Base-by-base conservation (phyloP, 2,888 invertebrate species). In the Macrophya alboannulata region DNA sequence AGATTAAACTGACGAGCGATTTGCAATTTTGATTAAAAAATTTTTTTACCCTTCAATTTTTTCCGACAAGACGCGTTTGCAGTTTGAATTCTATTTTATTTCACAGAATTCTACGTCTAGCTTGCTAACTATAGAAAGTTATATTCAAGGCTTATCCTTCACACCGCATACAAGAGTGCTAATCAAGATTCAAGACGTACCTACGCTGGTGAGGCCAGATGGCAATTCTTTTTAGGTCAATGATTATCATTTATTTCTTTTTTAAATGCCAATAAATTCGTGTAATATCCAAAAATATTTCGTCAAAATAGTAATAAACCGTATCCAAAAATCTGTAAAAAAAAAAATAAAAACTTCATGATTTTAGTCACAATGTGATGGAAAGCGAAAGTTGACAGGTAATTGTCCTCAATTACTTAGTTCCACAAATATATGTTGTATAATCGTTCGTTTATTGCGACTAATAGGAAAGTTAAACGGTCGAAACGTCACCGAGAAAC, bases 111-210 rank as follows among this genome's bases (percentile, higher is more conserved):
- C 37, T 79, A 37, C 31, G 55, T 17, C 9, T 37, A 37, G 17
- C 5, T 79, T 55, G 25, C n/a, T 55, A 25, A 48, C n/a, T 79
- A 37, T n/a, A 79, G 79, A 79, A 79, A 79, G 79, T 59, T 59
- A 15, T 55, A 17, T 37, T 79, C 79, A 55, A 79, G 79, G 79
- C 55, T 40, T 59, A 55, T 79, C 79, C n/a, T 79, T 79, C 79
- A 40, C 31, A n/a, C 12, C 15, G 40, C 31, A 31, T 55, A 59
- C 6, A 55, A 51, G 17, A 40, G n/a, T 31, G 25, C 21, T 76
- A 48, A 76, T 76, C 51, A 76, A 48, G 25, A 76, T 6, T 76
- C 76, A 31, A 76, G 76, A 76, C 21, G 40, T 21, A 43, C 43
- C 43, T 43, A 55, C 55, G 17, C 55, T 55, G 55, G 55, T 62